Conservation (phyloP, 2,888 invertebrate genomes). For the Drosophila mettleri region DNA sequence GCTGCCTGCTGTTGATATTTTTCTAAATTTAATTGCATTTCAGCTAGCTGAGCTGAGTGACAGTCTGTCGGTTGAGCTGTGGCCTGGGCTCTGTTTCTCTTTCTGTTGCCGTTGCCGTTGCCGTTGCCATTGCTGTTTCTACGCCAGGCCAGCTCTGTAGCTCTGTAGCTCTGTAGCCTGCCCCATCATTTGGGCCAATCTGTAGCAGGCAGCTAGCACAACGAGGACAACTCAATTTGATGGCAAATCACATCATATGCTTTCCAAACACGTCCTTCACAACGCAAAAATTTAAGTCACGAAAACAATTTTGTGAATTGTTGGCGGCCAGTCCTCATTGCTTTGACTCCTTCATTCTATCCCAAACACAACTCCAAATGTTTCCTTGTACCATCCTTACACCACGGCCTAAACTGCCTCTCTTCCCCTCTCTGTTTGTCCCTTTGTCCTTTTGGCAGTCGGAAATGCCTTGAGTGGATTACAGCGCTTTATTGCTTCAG, state of each 20-base stretch:
- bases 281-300: constrained; percentile 85
- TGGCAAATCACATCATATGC: constrained; percentile 85
- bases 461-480: constrained; percentile 69
- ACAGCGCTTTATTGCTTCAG: constrained; percentile 61
- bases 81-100: neutral
- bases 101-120: neutral
- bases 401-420: constrained; percentile 37
- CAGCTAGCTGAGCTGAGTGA: constrained; percentile 42
- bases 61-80: constrained; percentile 10
- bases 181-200: constrained; percentile 9
- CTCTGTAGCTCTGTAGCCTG: no score
- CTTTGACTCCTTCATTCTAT: constrained; percentile 6
- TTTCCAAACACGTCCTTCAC: constrained; percentile 84
- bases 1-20: constrained; percentile 73
- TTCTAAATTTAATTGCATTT: constrained; percentile 80
- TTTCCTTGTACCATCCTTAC: neutral
- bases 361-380: constrained; percentile 12
- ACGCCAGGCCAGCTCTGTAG: neutral
- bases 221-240: constrained; percentile 82
- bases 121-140: neutral
- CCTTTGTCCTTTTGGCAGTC: constrained; percentile 53
- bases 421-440: constrained; percentile 2
- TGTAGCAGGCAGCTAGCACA: constrained; percentile 23
- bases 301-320: constrained; percentile 85
- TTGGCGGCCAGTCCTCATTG: constrained; percentile 70